Evolutionary conservation across 2,797 vertebrate genomes (phyloP), one percentile per base, ranked within the genome.

Genomic region (Pangasius krempfi): DNA sequence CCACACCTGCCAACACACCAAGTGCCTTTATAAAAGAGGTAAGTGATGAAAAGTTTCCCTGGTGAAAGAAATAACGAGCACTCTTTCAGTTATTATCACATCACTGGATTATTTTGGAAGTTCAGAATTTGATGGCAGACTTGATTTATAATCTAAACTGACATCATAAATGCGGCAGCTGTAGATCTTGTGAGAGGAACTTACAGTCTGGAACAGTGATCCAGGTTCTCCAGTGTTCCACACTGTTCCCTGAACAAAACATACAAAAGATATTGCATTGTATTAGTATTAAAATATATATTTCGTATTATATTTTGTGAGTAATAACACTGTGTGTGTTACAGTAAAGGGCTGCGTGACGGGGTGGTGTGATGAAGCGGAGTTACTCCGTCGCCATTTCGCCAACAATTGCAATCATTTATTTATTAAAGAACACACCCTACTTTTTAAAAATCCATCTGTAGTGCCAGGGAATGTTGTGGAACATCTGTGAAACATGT

Each of bases 31-130:
- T 50, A 73, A 33, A 47, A 40, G 78, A 93, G 94, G 94, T 94
- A 94, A 94, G 93, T 94, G 90, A 2, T 90, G 88, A 91, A 79
- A 88, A 27, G 40, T 22, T 27, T 37, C 54, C 33, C 54, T n/a
- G 27, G 13, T 66, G 18, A 73, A 78, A 54, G 14, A 47, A 8
- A 44, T n/a, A n/a, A 62, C 22, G 0, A 83, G 14, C 56, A 7
- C 37, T n/a, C 58, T 64, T n/a, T 18, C 25, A n/a, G 25, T 16
- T 54, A 37, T 7, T 12, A 68, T 37, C 18, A 70, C 7, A 54
- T 44, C 50, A n/a, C 7, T 56, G 40, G 14, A 52, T 6, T 27
- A 22, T 93, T 90, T 89, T 22, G 0, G 60, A 66, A 5, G 33
- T 62, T 60, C 54, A 50, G 60, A 50, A 50, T 68, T 40, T 27